Evolutionary conservation across 2,888 invertebrate genomes (phyloP).

Genomic region (Leptinotarsa juncta): DNA sequence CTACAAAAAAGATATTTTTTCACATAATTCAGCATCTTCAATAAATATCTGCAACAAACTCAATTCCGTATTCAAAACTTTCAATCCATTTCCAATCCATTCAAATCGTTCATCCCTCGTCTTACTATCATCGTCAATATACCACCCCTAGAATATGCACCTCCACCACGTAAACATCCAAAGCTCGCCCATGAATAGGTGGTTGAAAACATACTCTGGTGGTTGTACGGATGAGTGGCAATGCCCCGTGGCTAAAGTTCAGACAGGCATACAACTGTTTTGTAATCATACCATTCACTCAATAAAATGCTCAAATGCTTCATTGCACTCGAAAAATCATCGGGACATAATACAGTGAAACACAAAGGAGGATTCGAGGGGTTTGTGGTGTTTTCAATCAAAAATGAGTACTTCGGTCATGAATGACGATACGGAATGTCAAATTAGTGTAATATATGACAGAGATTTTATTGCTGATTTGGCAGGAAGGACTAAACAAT

Average conservation of each 20-base stretch:
- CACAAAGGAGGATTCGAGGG: constrained; percentile 30
- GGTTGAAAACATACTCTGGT: constrained; percentile 38
- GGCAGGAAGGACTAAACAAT: no score
- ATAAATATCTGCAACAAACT: no score
- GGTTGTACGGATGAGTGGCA: constrained; percentile 47
- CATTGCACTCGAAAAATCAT: constrained; percentile 47
- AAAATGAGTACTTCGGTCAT: constrained; percentile 5
- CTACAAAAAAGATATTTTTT: no score
- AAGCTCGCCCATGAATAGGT: constrained; percentile 43
- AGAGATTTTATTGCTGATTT: no score
- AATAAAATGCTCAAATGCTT: constrained; percentile 55
- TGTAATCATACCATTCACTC: constrained; percentile 55
- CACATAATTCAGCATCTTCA: no score
- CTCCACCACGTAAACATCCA: background rate
- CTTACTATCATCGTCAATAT: background rate
- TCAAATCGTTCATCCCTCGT: background rate
- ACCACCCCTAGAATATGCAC: background rate
- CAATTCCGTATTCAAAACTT: no score
- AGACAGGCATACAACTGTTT: constrained; percentile 54
- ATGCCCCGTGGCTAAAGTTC: constrained; percentile 55
- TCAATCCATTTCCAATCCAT: background rate
- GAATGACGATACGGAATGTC: background rate
- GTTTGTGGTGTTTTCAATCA: constrained; percentile 25
- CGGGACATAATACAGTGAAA: constrained; percentile 32
- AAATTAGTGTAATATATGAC: background rate